Base-by-base conservation (phyloP, 2,888 invertebrate genomes). In the Drosophila percnosoma region DNA sequence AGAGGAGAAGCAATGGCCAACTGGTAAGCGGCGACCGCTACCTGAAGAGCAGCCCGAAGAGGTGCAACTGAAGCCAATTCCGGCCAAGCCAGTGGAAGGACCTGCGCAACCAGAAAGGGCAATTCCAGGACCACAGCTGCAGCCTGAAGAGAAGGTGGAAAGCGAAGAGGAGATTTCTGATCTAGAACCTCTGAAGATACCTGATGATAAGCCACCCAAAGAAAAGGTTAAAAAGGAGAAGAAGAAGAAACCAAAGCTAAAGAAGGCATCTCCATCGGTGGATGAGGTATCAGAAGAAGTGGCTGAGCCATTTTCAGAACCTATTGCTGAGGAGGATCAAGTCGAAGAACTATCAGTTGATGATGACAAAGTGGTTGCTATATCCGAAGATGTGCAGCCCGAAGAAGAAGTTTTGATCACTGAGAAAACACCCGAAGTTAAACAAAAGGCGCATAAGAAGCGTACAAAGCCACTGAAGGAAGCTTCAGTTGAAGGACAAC, bases 31-130 rank as follows among this genome's bases (percentile, higher is more conserved):
- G 36, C 92, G 91, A 53, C 93, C 93, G 4, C 92, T 94, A 71
- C 93, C 93, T 49, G 93, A 93, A 76, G 93, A 94, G 71, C 90
- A 92, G 53, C 93, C 93, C 18, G 93, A 93, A 64, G 93, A 94
- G 34, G 92, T 93, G 0, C 78, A 83, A 15, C 82, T 93, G 1
- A 93, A 93, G 63, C 93, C 93, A 11, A 92, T 93, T 77, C 93
- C 93, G 49, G 72, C 75, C 4, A 91, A 91, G 21, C 89, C 91
- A 18, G 84, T 85, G 18, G 91, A 92, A 57, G 80, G 92, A 3
- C 89, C 89, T n/a, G 45, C 76, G 21, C 80, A 81, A 33, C 84
- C 91, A 15, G 88, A 92, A 57, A 92, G 92, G 73, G 64, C 75
- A 7, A 73, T 92, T 21, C 68, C 85, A 2, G 85, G 87, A 21